These are phyloP conservation scores for Cephus rjabovi DNA, from an alignment of 2,888 invertebrate genomes.

Conservation along the genomic window DNA sequence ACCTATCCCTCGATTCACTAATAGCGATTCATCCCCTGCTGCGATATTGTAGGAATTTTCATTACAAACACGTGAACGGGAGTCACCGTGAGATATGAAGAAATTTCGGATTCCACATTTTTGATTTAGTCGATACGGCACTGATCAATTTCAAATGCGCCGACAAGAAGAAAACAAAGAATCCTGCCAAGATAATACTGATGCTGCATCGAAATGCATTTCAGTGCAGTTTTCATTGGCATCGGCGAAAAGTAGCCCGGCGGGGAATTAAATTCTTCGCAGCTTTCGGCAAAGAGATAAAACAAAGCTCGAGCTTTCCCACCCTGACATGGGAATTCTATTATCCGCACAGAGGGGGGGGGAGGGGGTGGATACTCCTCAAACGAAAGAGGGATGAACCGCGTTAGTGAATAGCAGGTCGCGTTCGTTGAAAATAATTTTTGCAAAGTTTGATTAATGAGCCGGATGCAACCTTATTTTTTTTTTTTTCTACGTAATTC, in stretches of 20 bases:
- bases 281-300: conserved; percentile 20
- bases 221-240: background rate
- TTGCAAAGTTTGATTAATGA: conserved; percentile 37
- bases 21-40: background rate
- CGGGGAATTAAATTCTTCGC: conserved; percentile 32
- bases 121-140: too few relatives aligned
- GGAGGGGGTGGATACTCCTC: background rate
- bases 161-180: too few relatives aligned
- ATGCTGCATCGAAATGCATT: background rate
- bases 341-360: conserved; percentile 14
- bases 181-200: background rate
- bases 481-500: conserved; percentile 35
- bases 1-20: background rate
- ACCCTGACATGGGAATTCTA: conserved; percentile 34
- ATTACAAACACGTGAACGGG: too few relatives aligned
- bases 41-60: too few relatives aligned
- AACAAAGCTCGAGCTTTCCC: conserved; percentile 9
- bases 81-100: too few relatives aligned
- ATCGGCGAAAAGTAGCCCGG: background rate
- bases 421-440: conserved; percentile 24
- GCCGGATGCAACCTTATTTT: conserved; percentile 32
- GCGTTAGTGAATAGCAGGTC: background rate
- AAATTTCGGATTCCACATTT: too few relatives aligned
- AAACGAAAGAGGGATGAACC: too few relatives aligned
- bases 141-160: too few relatives aligned